These are phyloP conservation scores for Blastomussa wellsi DNA, from an alignment of 92 coral and sea anemone species.

Conservation along the genomic window DNA sequence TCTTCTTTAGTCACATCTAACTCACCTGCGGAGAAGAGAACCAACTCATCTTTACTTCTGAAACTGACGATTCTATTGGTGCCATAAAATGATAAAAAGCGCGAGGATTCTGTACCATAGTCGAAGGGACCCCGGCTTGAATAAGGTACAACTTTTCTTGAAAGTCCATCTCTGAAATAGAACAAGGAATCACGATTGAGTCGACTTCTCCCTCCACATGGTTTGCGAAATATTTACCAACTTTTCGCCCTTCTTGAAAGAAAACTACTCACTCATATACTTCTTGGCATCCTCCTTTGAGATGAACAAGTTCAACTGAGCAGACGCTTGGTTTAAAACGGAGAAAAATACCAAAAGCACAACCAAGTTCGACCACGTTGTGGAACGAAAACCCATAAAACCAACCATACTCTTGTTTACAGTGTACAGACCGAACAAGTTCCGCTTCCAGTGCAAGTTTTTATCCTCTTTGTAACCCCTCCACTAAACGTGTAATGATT, in stretches of 20 bases:
- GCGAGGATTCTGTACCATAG: slow-evolving; percentile 57
- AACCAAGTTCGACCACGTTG: slow-evolving; percentile 50
- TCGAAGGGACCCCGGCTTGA: slow-evolving; percentile 58
- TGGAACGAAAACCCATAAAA: slow-evolving; percentile 23
- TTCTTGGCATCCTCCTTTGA: slow-evolving; percentile 69
- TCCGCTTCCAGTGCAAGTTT: slow-evolving; percentile 26
- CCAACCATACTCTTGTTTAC: slow-evolving; percentile 31
- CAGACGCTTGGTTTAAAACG: slow-evolving; percentile 35
- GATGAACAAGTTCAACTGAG: slow-evolving; percentile 70
- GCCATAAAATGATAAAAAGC: slow-evolving; percentile 78
- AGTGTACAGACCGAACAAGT: background rate
- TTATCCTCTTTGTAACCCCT: slow-evolving; percentile 20
- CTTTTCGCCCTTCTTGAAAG: slow-evolving; percentile 8
- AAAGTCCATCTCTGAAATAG: slow-evolving; percentile 77
- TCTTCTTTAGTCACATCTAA: slow-evolving; percentile 62
- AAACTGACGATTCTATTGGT: slow-evolving; percentile 64
- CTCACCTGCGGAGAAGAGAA: slow-evolving; percentile 83
- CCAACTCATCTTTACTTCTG: slow-evolving; percentile 66
- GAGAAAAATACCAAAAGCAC: slow-evolving; percentile 41
- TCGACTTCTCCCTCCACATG: slow-evolving; percentile 41
- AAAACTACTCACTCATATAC: slow-evolving; percentile 73
- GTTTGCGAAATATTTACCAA: slow-evolving; percentile 25
- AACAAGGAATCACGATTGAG: slow-evolving; percentile 41
- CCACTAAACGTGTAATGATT: slow-evolving; percentile 19
- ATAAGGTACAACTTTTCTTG: slow-evolving; percentile 64